Evolutionary conservation across 2,797 vertebrate species (phyloP), one percentile per base, ranked within the genome.

Genomic region (Podarcis lilfordi): DNA sequence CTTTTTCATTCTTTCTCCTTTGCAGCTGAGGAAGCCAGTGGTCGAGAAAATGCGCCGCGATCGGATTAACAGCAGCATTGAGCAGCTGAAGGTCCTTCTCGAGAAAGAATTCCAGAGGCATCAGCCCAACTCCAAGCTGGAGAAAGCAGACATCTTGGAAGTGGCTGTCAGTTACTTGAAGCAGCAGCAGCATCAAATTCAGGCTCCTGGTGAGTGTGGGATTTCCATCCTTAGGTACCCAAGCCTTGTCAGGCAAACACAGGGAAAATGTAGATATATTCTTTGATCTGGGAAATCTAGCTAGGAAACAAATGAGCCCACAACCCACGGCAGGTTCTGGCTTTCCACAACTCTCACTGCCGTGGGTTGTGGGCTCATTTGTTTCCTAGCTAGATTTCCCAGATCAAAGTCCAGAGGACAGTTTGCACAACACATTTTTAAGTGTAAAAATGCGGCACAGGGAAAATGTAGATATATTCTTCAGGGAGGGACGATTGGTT

Each of bases 131-230:
- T 97, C 97, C 61, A 98, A 98, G 93, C 97, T 98, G 78, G 97
- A 98, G 95, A 98, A 98, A 93, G 97, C 98, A 0, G 97, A 98
- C 92, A 97, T 98, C 94, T 87, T 98, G 95, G 98, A 98, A 89
- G 94, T 97, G 96, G 91, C 98, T 0, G 97, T 98, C 89, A 92
- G 93, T 86, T 97, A 97, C 77, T 92, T 98, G 95, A 97, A 95
- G 74, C 93, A 89, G 92, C 97, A 97, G 95, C 96, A 55, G 13
- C 50, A 66, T 72, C 93, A 92, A 76, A 80, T 72, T 83, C 91
- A 89, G 50, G 87, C 90, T n/a, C 91, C 86, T 35, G 17, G 94
- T 96, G 92, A 95, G 95, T 86, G 71, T 17, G 0, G 5, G 3
- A 0, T 1, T 6, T 13, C 10, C 69, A 27, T 37, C 3, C 32